Conservation (phyloP, 1,140 invertebrate genomes). For the Sarcophaga bullata region DNA sequence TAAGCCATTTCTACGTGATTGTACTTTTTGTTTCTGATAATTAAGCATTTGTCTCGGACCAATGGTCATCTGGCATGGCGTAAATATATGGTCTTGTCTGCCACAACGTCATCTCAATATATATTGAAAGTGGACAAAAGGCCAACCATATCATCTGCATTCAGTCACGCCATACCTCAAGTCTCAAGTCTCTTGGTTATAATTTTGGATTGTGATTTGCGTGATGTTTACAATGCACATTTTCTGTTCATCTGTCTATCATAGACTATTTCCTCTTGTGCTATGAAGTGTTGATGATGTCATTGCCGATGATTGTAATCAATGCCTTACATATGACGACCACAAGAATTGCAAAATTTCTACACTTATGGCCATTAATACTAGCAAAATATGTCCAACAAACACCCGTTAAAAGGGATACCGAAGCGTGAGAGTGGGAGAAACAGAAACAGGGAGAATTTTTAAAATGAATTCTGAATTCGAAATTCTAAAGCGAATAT, state of each 20-base stretch:
- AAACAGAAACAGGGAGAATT: neutral
- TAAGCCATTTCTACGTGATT: constrained; percentile 81
- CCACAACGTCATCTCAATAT: neutral
- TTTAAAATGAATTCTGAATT: neutral
- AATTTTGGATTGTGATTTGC: neutral
- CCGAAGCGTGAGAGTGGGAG: neutral
- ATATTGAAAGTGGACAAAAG: no score
- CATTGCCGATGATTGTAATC: neutral
- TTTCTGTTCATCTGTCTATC: no score
- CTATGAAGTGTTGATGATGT: neutral
- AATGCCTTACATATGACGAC: constrained; percentile 64
- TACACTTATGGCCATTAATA: constrained; percentile 78
- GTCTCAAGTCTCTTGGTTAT: constrained; percentile 29
- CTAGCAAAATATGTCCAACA: constrained; percentile 68
- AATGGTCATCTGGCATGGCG: constrained; percentile 42
- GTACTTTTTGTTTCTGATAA: constrained; percentile 59
- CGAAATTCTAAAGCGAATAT: no score
- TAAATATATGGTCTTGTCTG: neutral
- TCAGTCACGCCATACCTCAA: neutral
- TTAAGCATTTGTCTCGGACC: constrained; percentile 37
- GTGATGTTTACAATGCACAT: no score
- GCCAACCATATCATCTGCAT: constrained; percentile 12
- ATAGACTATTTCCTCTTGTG: no score
- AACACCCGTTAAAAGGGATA: neutral
- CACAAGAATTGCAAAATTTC: constrained; percentile 73